Percentiles rank a stretch among this genome's conserved stretches.
These are phyloP conservation scores for Drosophila arawakana DNA, from an alignment of 1,140 invertebrate species.

Conservation along the genomic window DNA sequence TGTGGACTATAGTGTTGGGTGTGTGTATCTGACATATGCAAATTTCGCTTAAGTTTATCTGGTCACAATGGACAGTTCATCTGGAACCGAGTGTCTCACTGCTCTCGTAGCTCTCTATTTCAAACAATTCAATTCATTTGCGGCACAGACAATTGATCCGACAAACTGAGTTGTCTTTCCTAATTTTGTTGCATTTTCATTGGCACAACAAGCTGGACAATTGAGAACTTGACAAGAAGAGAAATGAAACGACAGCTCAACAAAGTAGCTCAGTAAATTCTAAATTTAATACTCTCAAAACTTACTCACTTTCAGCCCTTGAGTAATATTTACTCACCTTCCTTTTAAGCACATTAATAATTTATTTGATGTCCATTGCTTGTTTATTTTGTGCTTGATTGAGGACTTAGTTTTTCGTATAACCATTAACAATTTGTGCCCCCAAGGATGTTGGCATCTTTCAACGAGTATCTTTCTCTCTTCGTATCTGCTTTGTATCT, in stretches of 20 bases:
- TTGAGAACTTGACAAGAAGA: slow-evolving; percentile 16
- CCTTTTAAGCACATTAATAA: neutral
- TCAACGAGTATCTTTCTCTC: neutral
- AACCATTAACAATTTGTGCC: neutral
- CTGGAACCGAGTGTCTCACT: slow-evolving; percentile 7
- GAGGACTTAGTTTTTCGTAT: neutral
- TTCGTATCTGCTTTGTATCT: neutral
- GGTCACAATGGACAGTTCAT: slow-evolving; percentile 52
- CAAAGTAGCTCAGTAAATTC: neutral
- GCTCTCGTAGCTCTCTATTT: neutral
- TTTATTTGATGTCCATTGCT: neutral
- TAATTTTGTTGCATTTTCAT: slow-evolving; percentile 31
- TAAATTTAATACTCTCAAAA: neutral
- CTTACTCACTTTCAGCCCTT: too few relatives aligned
- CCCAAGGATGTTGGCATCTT: neutral
- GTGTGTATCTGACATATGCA: slow-evolving; percentile 50
- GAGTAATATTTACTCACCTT: too few relatives aligned
- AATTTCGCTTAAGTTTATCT: slow-evolving; percentile 41
- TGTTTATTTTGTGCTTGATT: neutral
- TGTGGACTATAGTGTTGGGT: neutral
- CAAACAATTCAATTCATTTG: slow-evolving; percentile 44
- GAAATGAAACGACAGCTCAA: too few relatives aligned
- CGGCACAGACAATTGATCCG: slow-evolving; percentile 36
- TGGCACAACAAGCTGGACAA: slow-evolving; percentile 6
- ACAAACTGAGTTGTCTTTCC: slow-evolving; percentile 11